Evolutionary conservation across 2,113 vertebrate species (phyloP).

Genomic region (Myocastor coypus): DNA sequence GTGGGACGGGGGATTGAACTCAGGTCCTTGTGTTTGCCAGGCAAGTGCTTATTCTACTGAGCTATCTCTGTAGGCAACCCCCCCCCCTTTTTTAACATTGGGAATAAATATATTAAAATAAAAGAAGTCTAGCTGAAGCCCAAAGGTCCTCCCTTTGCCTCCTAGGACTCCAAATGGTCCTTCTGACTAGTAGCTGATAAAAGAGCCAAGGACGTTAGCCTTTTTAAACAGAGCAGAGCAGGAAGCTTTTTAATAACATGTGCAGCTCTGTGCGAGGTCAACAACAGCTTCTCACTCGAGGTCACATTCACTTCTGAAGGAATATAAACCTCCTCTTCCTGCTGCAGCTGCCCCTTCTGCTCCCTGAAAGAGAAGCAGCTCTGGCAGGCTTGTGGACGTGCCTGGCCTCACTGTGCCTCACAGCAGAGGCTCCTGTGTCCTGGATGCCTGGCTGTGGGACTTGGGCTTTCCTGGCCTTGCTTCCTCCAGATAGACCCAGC

Average conservation of each 20-base stretch:
- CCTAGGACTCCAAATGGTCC: not conserved
- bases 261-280: not conserved
- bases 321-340: constrained; percentile 83
- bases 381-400: constrained; percentile 78
- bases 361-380: constrained; percentile 28
- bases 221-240: not conserved
- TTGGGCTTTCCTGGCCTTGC: constrained; percentile 42
- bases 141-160: not conserved
- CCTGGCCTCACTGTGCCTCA: constrained; percentile 68
- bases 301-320: constrained; percentile 68
- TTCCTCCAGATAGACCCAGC: constrained; percentile 78
- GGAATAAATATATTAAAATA: no score
- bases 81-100: no score
- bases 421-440: constrained; percentile 60
- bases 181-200: not conserved
- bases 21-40: no score
- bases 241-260: not conserved
- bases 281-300: not conserved
- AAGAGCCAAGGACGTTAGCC: not conserved
- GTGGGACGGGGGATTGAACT: no score
- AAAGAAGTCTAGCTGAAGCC: not conserved
- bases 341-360: constrained; percentile 49
- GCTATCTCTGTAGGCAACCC: no score
- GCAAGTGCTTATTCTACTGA: no score
- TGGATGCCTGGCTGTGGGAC: constrained; percentile 80